These are phyloP conservation scores for Percina caprodes DNA, from an alignment of 2,113 vertebrate genomes.

Conservation along the genomic window DNA sequence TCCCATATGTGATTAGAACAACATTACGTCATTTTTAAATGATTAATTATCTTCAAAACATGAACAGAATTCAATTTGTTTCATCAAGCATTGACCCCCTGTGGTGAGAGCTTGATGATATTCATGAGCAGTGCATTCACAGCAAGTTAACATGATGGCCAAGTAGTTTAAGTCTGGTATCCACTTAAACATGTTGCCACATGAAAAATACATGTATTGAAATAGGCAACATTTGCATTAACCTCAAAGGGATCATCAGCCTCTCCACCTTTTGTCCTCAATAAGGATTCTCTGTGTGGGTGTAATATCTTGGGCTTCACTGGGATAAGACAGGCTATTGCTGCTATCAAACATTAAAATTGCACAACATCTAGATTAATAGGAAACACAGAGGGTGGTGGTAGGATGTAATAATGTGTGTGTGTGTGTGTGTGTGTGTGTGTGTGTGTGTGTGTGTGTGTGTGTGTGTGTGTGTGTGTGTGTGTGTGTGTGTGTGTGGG, in stretches of 20 bases:
- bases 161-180: conserved; percentile 34
- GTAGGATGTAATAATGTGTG: neutral
- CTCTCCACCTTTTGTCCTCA: neutral
- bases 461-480: neutral
- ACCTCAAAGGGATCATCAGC: conserved; percentile 13
- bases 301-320: neutral
- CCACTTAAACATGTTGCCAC: conserved; percentile 2
- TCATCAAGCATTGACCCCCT: neutral
- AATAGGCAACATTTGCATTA: conserved; percentile 35
- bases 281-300: neutral
- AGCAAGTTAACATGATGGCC: neutral
- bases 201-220: conserved; percentile 43
- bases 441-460: neutral
- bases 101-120: conserved; percentile 20
- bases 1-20: neutral
- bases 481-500: neutral
- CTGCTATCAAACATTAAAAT: conserved; percentile 21
- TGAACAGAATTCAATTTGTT: neutral
- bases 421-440: neutral
- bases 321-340: conserved; percentile 22
- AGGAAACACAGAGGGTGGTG: conserved; percentile 32
- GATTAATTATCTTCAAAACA: neutral
- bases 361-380: conserved; percentile 19
- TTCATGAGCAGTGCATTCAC: conserved; percentile 23
- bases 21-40: neutral